Conservation (phyloP, 2,113 vertebrate genomes). For the Chloebia gouldiae region DNA sequence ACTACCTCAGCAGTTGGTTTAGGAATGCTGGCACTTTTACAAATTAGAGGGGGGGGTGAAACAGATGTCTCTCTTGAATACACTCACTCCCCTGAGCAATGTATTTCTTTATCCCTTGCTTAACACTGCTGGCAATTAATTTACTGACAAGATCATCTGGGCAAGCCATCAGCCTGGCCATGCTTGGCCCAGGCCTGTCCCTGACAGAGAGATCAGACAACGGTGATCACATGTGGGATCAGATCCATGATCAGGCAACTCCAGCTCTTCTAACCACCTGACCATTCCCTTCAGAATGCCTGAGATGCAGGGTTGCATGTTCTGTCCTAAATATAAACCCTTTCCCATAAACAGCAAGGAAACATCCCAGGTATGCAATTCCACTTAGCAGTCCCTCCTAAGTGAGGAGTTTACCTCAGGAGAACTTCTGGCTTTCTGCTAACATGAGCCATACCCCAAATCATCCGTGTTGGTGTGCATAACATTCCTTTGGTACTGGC, state of each 20-base stretch:
- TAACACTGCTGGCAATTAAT: neutral
- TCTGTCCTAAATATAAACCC: conserved; percentile 19
- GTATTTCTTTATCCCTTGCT: neutral
- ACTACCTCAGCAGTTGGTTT: neutral
- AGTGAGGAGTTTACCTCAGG: neutral
- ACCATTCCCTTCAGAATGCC: neutral
- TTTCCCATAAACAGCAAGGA: neutral
- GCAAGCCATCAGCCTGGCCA: neutral
- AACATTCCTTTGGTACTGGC: neutral
- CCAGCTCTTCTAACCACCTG: neutral
- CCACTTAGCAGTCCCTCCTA: neutral
- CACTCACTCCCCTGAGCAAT: neutral
- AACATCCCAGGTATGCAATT: neutral
- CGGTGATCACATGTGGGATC: neutral
- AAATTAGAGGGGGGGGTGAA: neutral
- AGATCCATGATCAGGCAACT: neutral
- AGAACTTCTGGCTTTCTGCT: neutral
- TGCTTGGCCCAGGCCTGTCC: neutral
- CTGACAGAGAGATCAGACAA: neutral
- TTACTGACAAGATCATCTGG: neutral
- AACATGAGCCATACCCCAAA: neutral
- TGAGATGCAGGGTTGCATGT: neutral
- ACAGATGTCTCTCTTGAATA: neutral
- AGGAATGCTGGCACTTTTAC: neutral
- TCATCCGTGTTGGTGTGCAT: rapidly evolving